phyloP scores from a whole-genome alignment of 2,888 invertebrate species.

The Atherix ibis region DNA sequence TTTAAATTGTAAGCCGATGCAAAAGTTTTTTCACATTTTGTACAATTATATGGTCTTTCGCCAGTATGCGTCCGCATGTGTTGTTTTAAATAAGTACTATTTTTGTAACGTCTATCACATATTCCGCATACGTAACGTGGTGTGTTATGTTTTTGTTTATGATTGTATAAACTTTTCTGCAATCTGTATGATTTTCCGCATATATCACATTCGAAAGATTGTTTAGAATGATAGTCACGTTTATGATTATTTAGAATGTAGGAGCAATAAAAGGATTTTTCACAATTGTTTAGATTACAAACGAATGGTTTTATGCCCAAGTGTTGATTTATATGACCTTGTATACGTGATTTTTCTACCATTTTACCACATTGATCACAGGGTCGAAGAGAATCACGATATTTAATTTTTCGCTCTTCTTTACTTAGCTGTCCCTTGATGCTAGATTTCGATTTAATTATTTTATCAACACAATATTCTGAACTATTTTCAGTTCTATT shows the following conservation, averaged over 20 bases:
- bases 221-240: slow-evolving; percentile 2
- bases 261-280: slow-evolving; percentile 5
- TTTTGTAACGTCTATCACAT: slow-evolving; percentile 5
- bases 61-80: slow-evolving; percentile 7
- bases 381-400: slow-evolving; percentile 3
- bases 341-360: slow-evolving; percentile 4
- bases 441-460: no score
- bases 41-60: slow-evolving; percentile 7
- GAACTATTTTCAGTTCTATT: no score
- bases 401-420: not conserved
- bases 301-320: slow-evolving; percentile 2
- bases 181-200: slow-evolving; percentile 6
- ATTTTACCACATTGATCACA: slow-evolving; percentile 7
- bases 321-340: slow-evolving; percentile 5
- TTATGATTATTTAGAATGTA: slow-evolving; percentile 5
- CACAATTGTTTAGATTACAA: slow-evolving; percentile 1
- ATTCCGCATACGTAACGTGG: slow-evolving; percentile 3
- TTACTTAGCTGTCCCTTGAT: no score
- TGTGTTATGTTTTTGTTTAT: slow-evolving; percentile 5
- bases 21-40: slow-evolving; percentile 4
- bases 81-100: slow-evolving; percentile 6
- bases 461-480: no score
- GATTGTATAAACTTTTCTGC: slow-evolving; percentile 6
- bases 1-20: slow-evolving; percentile 5
- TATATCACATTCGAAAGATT: slow-evolving; percentile 3